Evolutionary conservation across 2,888 invertebrate genomes (phyloP), one percentile per base, ranked within the genome.

Genomic region (Synanthedon vespiformis): DNA sequence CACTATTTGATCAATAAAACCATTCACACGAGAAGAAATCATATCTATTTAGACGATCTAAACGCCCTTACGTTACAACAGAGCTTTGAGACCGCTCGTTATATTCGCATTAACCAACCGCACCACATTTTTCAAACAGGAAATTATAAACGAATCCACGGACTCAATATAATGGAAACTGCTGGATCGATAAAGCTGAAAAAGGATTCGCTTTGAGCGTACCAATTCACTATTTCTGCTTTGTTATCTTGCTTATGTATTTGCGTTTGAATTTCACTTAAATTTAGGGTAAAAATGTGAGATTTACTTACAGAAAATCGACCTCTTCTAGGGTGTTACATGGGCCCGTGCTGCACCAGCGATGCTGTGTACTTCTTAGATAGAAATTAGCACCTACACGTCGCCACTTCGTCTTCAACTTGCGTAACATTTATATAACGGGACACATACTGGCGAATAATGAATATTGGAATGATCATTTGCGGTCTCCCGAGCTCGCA

Each of bases 381-480:
- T 64, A 63, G 67, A 69, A 66, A 63, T 70, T 67, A 63, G 69
- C 79, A 76, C 78, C 77, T 74, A 68, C 69, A 69, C 65, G 66
- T 68, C 61, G 70, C 68, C 80, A 77, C 77, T 72, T 63, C 67
- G 70, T 73, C 71, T 69, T 74, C 67, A 73, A 77, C 78, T 84
- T 82, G 83, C 82, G 81, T 84, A 34, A 81, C 85, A 85, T 85
- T 82, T 84, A 84, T 80, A 77, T 79, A 77, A 79, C 76, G 70
- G 74, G 69, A 67, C 78, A 80, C 80, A 74, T 73, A 64, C 69
- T 74, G 71, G 64, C 65, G 69, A 69, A 67, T 67, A 67, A 63
- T 62, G 65, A 66, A 65, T 65, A 60, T 65, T 64, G 63, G 65
- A 34, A 34, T 10, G 67, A 70, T 74, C 72, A 75, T 61, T 73